Base-by-base conservation (phyloP, 2,888 invertebrate genomes). In the Chrysomela aeneicollis region DNA sequence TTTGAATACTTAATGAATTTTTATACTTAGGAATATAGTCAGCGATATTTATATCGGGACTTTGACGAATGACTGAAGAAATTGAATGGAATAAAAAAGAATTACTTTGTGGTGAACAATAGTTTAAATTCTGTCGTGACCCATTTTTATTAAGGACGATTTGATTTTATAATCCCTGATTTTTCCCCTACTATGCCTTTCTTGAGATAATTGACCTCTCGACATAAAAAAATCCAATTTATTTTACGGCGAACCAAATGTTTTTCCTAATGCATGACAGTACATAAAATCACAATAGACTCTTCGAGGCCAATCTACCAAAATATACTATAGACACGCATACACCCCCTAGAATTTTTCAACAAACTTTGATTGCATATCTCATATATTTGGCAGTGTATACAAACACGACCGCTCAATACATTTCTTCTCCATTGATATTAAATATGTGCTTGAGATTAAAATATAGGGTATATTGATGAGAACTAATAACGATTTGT, bases 321-420 rank as follows among this genome's bases (percentile, higher is more conserved):
- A 72, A 74, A 74, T 71, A 70, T 71, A 59, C 71, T 50, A 67
- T 66, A 71, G 72, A 68, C 73, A 75, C 75, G 75, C 75, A 75
- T 71, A 57, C 60, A 50, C 18, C 52, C 35, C 51, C 37, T 22
- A 22, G 30, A 46, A 42, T 57, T 57, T 57, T 59, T 19, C 30
- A 32, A 35, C 59, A 49, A 50, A 59, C 59, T 50, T 35, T 47
- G 50, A 59, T 50, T 59, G 47, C 21, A 32, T 30, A 15, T 59
- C 21, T 47, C 26, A 47, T 47, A 58, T 58, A 50, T 22, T 50
- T 19, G 18, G 26, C 4, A 50, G 26, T 12, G 19, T 21, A 18
- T 50, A n/a, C 3, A 19, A n/a, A 1, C 50, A 50, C 19, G 22
- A 50, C 12, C 15, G 46, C 5, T 5, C 46, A 5, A 17, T 46